These are phyloP conservation scores for Pteromalus puparum DNA, from an alignment of 1,140 invertebrate species.

Conservation along the genomic window DNA sequence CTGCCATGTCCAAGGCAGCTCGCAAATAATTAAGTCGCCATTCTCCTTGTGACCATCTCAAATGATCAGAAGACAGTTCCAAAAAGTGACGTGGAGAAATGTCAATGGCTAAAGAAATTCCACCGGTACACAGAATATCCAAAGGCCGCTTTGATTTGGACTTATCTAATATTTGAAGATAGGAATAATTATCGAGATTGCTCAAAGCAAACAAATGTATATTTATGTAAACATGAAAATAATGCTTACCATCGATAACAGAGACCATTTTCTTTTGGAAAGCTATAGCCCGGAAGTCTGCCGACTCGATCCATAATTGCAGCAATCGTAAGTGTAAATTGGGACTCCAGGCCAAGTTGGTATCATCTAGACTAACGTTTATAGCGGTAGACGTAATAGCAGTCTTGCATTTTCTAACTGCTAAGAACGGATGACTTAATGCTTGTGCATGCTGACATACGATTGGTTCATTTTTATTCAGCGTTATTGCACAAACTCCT, in stretches of 20 bases:
- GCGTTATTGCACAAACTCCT: constrained; percentile 70
- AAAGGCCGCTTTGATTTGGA: constrained; percentile 58
- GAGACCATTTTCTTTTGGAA: constrained; percentile 49
- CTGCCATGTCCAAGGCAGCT: constrained; percentile 82
- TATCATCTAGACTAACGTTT: constrained; percentile 69
- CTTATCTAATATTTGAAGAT: constrained; percentile 47
- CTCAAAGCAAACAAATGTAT: background rate
- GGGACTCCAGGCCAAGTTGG: constrained; percentile 70
- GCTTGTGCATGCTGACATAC: constrained; percentile 68
- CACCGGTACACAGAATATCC: constrained; percentile 68
- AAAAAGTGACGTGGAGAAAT: constrained; percentile 70
- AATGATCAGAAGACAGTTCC: constrained; percentile 69
- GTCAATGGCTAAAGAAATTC: constrained; percentile 68
- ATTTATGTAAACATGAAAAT: background rate
- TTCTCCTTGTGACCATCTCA: constrained; percentile 70
- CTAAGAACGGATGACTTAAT: constrained; percentile 68
- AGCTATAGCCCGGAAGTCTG: constrained; percentile 64
- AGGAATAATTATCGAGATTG: constrained; percentile 5
- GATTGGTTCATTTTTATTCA: constrained; percentile 70
- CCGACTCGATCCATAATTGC: constrained; percentile 71
- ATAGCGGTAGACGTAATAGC: constrained; percentile 64
- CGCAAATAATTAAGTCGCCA: constrained; percentile 69
- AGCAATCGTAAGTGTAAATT: constrained; percentile 72
- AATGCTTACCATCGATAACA: constrained; percentile 38
- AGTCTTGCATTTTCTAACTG: constrained; percentile 71